Conservation (phyloP, 2,888 invertebrate genomes). For the Eristalis tenax region DNA sequence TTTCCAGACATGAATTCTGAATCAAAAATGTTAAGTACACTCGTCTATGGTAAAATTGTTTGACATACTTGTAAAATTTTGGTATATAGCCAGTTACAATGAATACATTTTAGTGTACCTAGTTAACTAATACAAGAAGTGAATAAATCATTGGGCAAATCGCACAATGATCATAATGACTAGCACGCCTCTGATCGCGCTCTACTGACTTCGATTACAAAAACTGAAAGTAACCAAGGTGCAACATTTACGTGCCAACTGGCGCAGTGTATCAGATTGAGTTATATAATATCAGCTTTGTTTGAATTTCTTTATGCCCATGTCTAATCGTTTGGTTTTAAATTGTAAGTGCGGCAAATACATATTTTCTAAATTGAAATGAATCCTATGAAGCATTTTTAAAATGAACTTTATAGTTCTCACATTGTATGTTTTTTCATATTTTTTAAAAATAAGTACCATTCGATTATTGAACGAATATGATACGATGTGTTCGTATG, state of each 20-base stretch:
- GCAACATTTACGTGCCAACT: neutral
- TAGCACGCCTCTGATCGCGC: neutral
- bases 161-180: neutral
- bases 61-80: neutral
- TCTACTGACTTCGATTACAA: slow-evolving; percentile 1
- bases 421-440: too few species aligned
- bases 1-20: neutral
- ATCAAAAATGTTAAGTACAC: neutral
- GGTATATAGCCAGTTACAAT: neutral
- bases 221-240: slow-evolving; percentile 25
- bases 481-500: neutral
- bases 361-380: neutral
- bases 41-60: too few species aligned
- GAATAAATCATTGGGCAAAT: neutral
- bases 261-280: neutral
- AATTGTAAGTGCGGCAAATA: neutral
- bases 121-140: neutral
- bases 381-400: neutral
- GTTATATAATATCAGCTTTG: neutral
- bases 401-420: neutral
- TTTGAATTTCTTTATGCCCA: neutral
- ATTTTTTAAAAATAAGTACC: too few species aligned
- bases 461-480: neutral
- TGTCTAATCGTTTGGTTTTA: neutral
- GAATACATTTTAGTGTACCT: neutral